Evolutionary conservation across 2,888 invertebrate species (phyloP).

Genomic region (Autographa gamma): DNA sequence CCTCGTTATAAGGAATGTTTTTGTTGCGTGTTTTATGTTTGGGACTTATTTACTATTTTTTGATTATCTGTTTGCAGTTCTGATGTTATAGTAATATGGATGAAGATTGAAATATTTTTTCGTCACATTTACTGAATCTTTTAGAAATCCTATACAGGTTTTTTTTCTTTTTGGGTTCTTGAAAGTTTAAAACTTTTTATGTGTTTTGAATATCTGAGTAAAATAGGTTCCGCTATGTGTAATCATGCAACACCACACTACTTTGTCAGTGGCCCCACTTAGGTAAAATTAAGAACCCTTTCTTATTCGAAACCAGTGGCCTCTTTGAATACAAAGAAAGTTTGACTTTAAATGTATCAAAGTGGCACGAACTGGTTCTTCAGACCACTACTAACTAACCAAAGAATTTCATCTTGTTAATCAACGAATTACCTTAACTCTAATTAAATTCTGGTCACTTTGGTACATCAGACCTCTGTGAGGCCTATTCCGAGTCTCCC

Average conservation of each 20-base stretch:
- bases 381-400: not conserved
- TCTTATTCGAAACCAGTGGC: not conserved
- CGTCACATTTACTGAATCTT: not conserved
- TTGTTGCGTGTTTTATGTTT: not conserved
- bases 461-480: not conserved
- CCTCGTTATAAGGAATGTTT: not conserved
- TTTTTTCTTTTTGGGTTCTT: too few species aligned
- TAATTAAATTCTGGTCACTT: slow-evolving; percentile 22
- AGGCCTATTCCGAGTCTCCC: not conserved
- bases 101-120: not conserved
- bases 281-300: too few species aligned
- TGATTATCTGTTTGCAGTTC: not conserved
- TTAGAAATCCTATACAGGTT: not conserved
- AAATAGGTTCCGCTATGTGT: too few species aligned
- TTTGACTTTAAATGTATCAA: not conserved
- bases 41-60: not conserved
- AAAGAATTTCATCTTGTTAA: slow-evolving; percentile 1
- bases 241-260: not conserved
- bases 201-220: too few species aligned
- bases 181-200: too few species aligned
- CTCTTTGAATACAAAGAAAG: slow-evolving; percentile 1
- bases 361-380: not conserved
- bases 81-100: not conserved
- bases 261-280: not conserved
- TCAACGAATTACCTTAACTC: slow-evolving; percentile 16